Evolutionary conservation across 1,140 invertebrate species (phyloP).

Genomic region (Pomacea maculata): DNA sequence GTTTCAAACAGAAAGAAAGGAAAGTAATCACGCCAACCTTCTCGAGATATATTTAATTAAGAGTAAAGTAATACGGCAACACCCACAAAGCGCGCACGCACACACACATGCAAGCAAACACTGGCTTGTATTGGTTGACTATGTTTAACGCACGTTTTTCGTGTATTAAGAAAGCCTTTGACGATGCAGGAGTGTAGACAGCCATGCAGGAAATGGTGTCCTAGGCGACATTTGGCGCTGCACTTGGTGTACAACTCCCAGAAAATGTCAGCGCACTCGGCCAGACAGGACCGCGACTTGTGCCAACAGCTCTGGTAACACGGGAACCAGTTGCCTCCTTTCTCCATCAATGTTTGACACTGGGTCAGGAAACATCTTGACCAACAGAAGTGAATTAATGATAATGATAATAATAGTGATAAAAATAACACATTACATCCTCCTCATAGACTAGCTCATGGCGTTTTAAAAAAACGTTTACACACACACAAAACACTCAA

Average conservation of each 20-base stretch:
- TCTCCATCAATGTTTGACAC: background rate
- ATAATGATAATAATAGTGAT: background rate
- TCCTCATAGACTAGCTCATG: background rate
- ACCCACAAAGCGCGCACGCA: background rate
- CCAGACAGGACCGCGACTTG: conserved; percentile 1
- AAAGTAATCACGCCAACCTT: too few species aligned
- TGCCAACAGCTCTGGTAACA: background rate
- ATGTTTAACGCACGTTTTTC: background rate
- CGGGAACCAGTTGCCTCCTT: conserved; percentile 3
- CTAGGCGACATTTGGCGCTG: background rate
- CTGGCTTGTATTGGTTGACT: background rate
- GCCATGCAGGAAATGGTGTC: background rate
- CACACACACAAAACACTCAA: background rate
- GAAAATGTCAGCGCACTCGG: background rate
- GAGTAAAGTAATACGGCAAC: background rate
- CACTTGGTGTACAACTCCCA: background rate
- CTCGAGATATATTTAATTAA: too few species aligned
- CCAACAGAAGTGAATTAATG: background rate
- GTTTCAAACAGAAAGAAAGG: too few species aligned
- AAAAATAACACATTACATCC: background rate
- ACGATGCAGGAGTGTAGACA: conserved; percentile 3
- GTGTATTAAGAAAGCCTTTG: background rate
- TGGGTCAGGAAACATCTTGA: background rate
- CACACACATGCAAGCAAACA: background rate
- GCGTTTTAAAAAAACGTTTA: background rate